A percentile compares a stretch with the other conserved stretches of the same genome.
phyloP scores from a whole-genome alignment of 2,888 invertebrate genomes.

The Tenthredo amoena region DNA sequence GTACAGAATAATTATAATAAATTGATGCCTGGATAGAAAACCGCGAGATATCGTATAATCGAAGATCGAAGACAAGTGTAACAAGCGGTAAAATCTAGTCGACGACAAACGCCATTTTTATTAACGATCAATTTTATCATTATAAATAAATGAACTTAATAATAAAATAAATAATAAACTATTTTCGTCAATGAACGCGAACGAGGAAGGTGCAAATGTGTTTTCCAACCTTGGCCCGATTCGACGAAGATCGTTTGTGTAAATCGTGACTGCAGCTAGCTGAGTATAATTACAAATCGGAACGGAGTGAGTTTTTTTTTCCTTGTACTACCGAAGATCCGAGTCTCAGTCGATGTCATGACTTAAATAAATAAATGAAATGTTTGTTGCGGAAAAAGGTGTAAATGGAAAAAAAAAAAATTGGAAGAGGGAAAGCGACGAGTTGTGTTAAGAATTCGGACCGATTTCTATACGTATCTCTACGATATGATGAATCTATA shows the following conservation, averaged over 20 bases:
- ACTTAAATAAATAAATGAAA: neutral
- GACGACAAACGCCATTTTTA: too few species aligned
- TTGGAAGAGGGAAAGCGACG: conserved; percentile 26
- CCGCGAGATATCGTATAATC: neutral
- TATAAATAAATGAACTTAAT: neutral
- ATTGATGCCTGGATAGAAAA: neutral
- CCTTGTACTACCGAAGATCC: neutral
- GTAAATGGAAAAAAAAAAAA: neutral
- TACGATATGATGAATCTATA: neutral
- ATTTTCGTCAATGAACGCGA: neutral
- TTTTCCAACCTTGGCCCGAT: conserved; percentile 38
- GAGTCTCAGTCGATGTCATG: neutral
- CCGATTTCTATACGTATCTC: conserved; percentile 23
- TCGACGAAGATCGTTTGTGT: neutral
- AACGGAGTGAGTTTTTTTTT: neutral
- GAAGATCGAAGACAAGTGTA: neutral
- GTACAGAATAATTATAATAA: conserved; percentile 31
- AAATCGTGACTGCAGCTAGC: neutral
- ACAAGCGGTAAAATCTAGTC: too few species aligned
- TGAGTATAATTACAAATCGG: neutral
- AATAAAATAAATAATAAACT: neutral
- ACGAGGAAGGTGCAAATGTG: neutral
- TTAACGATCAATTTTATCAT: too few species aligned
- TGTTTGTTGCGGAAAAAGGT: neutral
- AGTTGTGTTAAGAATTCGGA: neutral